phyloP scores from a whole-genome alignment of 2,888 invertebrate species.

The Lasioglossum oenotherae region DNA sequence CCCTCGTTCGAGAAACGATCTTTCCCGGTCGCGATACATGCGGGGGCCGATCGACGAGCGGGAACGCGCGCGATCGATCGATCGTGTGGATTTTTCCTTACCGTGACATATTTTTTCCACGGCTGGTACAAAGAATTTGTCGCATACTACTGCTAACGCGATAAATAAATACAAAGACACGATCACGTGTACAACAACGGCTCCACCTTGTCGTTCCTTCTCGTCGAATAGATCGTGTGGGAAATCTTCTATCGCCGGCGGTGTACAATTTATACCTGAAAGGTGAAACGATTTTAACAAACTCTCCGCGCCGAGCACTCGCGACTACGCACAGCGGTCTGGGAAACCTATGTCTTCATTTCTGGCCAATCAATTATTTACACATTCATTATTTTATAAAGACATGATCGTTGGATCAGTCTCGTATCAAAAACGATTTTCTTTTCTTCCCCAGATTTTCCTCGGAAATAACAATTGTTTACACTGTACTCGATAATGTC shows the following conservation, averaged over 20 bases:
- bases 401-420: too few species aligned
- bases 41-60: constrained; percentile 1
- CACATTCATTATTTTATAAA: too few species aligned
- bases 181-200: constrained; percentile 87
- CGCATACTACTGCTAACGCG: constrained; percentile 88
- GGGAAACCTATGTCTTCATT: not conserved
- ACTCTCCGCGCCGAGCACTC: not conserved
- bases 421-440: too few species aligned
- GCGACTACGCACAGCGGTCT: not conserved
- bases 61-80: not conserved
- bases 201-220: constrained; percentile 86
- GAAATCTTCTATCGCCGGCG: constrained; percentile 88
- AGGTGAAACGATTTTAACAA: constrained; percentile 29
- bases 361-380: not conserved
- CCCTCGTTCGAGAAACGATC: not conserved
- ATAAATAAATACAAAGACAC: constrained; percentile 88
- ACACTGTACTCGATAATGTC: too few species aligned
- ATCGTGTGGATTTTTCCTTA: constrained; percentile 73
- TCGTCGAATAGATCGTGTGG: constrained; percentile 87
- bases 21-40: not conserved
- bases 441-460: too few species aligned
- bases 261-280: constrained; percentile 85
- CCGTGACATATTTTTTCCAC: constrained; percentile 88
- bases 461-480: too few species aligned
- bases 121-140: constrained; percentile 89